Evolutionary conservation across 2,888 invertebrate genomes (phyloP), one percentile per base, ranked within the genome.

Genomic region (Phengaris arion): DNA sequence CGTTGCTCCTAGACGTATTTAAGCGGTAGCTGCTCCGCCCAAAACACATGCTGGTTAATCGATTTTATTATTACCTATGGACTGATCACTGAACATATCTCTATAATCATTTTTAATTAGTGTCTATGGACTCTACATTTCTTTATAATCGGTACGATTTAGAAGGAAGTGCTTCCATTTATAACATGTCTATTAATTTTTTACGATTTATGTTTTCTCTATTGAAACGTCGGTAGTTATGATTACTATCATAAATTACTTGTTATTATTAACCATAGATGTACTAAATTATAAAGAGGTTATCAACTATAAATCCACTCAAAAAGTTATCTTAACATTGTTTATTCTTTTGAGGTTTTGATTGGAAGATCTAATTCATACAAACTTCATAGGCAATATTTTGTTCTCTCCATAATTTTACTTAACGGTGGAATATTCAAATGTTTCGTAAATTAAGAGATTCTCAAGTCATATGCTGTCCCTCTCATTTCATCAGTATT

Each of bases 1-100:
- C 72, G 35, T 72, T 72, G 72, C 52, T 54, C 72, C 72, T 12
- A 64, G 35, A 35, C 35, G 51, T 13, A 10, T 12, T 52, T 22
- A 72, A 72, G 22, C 52, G 54, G 72, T 52, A 72, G 54, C 54
- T 10, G 70, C 48, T 72, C 72, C 22, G 64, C 64, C 64, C 64
- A 64, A 64, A 64, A 64, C 64, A 10, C 64, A 64, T 59, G 59
- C 10, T 64, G 64, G 10, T 64, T 64, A 64, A 64, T 64, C 64
- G 64, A 45, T 64, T 45, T 64, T 35, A 64, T 64, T 64, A 64
- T 64, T 35, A 45, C 35, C 64, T 64, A 45, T 45, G 10, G 13
- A 64, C 12, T 45, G 57, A 15, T 6, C 55, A 15, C n/a, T 13
- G 6, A 54, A n/a, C n/a, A 15, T 59, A 59, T 59, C 8, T 22